Conservation (phyloP, 2,113 vertebrate species). For the Numenius arquata region DNA sequence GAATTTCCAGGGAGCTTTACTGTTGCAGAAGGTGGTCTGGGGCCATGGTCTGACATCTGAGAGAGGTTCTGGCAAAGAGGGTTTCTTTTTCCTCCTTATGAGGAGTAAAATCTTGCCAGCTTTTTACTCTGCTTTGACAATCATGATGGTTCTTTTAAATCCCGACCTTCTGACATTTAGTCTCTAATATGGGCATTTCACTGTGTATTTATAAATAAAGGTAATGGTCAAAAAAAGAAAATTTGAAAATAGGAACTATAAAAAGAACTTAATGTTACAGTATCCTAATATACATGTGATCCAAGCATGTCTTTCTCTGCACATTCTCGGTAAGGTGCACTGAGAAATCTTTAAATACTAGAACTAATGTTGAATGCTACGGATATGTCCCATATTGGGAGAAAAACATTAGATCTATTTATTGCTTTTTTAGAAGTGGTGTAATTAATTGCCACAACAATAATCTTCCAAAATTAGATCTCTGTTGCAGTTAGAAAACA, state of each 20-base stretch:
- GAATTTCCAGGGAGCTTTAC: neutral
- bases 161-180: neutral
- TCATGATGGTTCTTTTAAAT: neutral
- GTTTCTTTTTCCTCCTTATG: neutral
- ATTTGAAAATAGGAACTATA: neutral
- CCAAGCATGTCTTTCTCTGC: neutral
- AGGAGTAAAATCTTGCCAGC: neutral
- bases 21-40: neutral
- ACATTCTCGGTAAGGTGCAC: neutral
- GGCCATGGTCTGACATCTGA: neutral
- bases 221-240: neutral
- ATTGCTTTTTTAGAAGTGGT: neutral
- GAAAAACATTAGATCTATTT: neutral
- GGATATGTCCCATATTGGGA: neutral
- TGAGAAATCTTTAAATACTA: neutral
- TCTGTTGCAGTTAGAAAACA: neutral
- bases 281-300: neutral
- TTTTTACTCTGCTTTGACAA: neutral
- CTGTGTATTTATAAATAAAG: neutral
- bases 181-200: neutral
- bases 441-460: neutral
- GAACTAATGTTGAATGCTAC: neutral
- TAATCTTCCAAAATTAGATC: neutral
- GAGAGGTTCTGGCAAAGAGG: neutral
- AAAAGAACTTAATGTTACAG: neutral